Conservation (phyloP, 1,140 invertebrate genomes). For the Tenebrio molitor region DNA sequence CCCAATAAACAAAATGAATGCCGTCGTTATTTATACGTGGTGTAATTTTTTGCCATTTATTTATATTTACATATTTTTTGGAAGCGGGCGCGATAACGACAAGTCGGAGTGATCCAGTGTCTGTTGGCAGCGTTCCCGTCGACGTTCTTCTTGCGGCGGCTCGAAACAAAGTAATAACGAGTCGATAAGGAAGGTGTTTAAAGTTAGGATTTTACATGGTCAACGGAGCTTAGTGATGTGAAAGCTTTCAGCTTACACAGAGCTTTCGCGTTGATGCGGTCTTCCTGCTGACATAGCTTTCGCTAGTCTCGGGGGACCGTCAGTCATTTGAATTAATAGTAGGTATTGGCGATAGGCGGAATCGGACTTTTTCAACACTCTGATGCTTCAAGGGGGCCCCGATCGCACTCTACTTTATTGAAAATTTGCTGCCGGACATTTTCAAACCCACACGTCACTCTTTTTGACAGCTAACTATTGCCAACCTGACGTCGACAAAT, state of each 20-base stretch:
- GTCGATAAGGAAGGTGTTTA: slow-evolving; percentile 47
- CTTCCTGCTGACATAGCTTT: slow-evolving; percentile 46
- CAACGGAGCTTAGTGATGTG: slow-evolving; percentile 48
- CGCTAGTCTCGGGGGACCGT: slow-evolving; percentile 28
- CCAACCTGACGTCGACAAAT: too few relatives aligned
- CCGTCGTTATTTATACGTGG: neutral
- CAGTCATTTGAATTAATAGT: slow-evolving; percentile 46
- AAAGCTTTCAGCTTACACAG: slow-evolving; percentile 47
- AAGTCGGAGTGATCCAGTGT: slow-evolving; percentile 5
- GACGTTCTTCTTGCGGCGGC: too few relatives aligned
- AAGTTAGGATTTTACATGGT: slow-evolving; percentile 48
- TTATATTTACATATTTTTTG: slow-evolving; percentile 23
- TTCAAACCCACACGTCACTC: too few relatives aligned
- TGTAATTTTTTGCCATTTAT: slow-evolving; percentile 29
- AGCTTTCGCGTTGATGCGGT: slow-evolving; percentile 48
- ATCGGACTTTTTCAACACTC: neutral
- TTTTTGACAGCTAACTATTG: too few relatives aligned
- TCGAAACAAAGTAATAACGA: slow-evolving; percentile 39
- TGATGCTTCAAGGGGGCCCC: too few relatives aligned
- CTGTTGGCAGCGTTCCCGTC: slow-evolving; percentile 4
- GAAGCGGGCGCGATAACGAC: slow-evolving; percentile 12
- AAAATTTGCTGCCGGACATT: too few relatives aligned
- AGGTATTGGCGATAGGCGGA: neutral
- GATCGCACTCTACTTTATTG: too few relatives aligned
- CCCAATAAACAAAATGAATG: slow-evolving; percentile 33